Evolutionary conservation across 2,888 invertebrate species (phyloP).

Genomic region (Homarus gammarus): DNA sequence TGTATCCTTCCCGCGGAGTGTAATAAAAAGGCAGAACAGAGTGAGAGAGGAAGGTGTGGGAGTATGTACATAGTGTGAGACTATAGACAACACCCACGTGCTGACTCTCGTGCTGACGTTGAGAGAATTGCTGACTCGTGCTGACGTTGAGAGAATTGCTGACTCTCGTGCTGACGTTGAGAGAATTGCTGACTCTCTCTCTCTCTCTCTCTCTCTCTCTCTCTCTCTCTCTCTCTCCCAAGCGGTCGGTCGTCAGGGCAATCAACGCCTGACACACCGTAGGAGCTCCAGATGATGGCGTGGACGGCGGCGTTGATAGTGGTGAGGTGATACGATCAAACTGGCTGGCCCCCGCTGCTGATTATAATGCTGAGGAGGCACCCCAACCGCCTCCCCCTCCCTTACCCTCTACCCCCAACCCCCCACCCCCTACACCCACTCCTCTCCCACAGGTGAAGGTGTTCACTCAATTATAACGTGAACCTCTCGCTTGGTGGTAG

Average conservation of each 20-base stretch:
- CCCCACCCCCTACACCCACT: no score
- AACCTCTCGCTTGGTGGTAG: no score
- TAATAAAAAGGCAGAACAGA: no score
- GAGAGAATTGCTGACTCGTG: background rate
- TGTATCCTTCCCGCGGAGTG: no score
- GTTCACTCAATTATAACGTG: no score
- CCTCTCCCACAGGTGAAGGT: no score
- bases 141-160: no score
- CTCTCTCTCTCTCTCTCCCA: background rate
- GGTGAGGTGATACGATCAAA: constrained; percentile 1
- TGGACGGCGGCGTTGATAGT: constrained; percentile 7
- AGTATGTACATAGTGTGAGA: no score
- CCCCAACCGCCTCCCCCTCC: no score
- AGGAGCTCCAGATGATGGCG: background rate
- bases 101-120: background rate
- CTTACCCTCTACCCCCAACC: no score
- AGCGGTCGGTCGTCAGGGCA: constrained; percentile 12
- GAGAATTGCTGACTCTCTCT: background rate
- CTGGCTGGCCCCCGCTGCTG: background rate
- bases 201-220: background rate
- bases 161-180: background rate
- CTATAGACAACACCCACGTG: no score
- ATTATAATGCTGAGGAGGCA: background rate
- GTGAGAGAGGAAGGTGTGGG: no score
- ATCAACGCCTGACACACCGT: constrained; percentile 10